A percentile compares a stretch with the other conserved stretches of the same genome.
These are phyloP conservation scores for Leptatherina wallacei DNA, from an alignment of 2,797 vertebrate species.

Conservation along the genomic window DNA sequence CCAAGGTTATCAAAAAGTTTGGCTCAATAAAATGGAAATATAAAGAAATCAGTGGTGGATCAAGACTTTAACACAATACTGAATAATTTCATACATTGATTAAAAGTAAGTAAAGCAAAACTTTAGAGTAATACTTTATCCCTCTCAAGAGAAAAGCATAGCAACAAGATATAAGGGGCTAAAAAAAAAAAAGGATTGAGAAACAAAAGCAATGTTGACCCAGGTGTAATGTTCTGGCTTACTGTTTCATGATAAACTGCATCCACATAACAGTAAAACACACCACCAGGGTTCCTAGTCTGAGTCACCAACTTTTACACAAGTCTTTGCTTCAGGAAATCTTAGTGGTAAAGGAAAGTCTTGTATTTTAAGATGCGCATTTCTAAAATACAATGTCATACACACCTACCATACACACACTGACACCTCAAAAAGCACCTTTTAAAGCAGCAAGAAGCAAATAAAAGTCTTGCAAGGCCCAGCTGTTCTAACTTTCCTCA, in stretches of 20 bases:
- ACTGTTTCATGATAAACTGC: background rate
- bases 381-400: conserved; percentile 8
- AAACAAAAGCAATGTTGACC: background rate
- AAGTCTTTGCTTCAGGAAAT: background rate
- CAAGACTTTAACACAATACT: background rate
- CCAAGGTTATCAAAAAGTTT: background rate
- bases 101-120: background rate
- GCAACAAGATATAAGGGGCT: background rate
- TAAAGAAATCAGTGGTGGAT: background rate
- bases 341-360: background rate
- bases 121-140: background rate
- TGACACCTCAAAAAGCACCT: background rate
- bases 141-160: background rate
- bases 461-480: background rate
- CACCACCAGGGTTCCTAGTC: background rate
- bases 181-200: background rate
- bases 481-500: background rate
- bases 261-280: background rate
- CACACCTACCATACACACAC: background rate
- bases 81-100: background rate
- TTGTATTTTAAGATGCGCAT: background rate
- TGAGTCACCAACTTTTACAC: background rate
- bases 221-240: background rate
- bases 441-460: background rate
- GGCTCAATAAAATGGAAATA: background rate